phyloP scores from a whole-genome alignment of 2,797 vertebrate species.

The Sebastes baramenuke region DNA sequence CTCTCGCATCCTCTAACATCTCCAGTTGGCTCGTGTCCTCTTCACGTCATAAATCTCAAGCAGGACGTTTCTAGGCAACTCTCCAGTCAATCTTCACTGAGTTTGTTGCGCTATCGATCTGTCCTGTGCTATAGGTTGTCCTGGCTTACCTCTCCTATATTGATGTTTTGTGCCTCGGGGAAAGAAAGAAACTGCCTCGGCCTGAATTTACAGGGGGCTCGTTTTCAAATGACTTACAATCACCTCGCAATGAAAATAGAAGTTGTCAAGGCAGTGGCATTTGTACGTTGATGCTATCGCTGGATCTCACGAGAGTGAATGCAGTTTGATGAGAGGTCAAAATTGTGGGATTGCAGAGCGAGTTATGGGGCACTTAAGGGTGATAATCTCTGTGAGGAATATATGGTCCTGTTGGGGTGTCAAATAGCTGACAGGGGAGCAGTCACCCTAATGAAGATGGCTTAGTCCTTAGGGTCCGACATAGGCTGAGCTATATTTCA shows the following conservation, averaged over 20 bases:
- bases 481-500: constrained; percentile 32
- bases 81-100: constrained; percentile 79
- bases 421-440: constrained; percentile 45
- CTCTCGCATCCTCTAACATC: constrained; percentile 37
- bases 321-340: constrained; percentile 1
- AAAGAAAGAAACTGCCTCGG: constrained; percentile 58
- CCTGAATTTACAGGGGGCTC: constrained; percentile 65
- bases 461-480: constrained; percentile 44
- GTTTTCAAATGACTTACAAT: constrained; percentile 73
- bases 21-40: constrained; percentile 35
- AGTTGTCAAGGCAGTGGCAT: constrained; percentile 37
- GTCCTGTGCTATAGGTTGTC: constrained; percentile 73
- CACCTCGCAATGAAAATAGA: constrained; percentile 53
- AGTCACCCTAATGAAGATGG: constrained; percentile 63
- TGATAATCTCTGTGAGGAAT: constrained; percentile 56
- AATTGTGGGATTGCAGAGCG: constrained; percentile 8
- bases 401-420: constrained; percentile 49
- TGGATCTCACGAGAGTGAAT: constrained; percentile 10
- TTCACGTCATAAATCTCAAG: constrained; percentile 66
- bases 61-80: constrained; percentile 68
- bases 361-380: constrained; percentile 54
- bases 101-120: constrained; percentile 77
- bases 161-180: constrained; percentile 64
- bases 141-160: constrained; percentile 62
- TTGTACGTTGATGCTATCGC: constrained; percentile 37